These are phyloP conservation scores for Marmota flaviventris DNA, from an alignment of 2,113 vertebrate species.

Conservation along the genomic window DNA sequence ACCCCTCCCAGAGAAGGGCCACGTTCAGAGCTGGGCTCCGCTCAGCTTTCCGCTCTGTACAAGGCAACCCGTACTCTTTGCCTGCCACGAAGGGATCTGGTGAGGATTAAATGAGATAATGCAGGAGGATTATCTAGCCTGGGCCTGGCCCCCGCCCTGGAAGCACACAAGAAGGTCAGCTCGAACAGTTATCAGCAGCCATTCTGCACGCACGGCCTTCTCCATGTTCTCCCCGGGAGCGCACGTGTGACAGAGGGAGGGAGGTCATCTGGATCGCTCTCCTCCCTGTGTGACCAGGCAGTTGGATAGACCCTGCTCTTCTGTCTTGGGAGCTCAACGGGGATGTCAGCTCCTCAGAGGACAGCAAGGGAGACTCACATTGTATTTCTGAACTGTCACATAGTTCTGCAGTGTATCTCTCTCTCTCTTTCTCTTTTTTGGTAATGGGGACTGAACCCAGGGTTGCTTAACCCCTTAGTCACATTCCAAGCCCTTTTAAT, in stretches of 20 bases:
- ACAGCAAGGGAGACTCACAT: neutral
- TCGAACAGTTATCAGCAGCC: rapidly evolving
- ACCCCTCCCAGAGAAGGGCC: neutral
- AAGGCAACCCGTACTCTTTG: rapidly evolving
- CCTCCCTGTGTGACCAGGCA: neutral
- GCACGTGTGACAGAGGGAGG: neutral
- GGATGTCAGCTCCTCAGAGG: neutral
- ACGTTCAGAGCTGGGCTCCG: neutral
- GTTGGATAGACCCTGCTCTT: neutral
- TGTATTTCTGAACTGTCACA: neutral
- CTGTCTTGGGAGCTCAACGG: neutral
- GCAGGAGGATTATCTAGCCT: rapidly evolving
- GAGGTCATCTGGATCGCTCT: neutral
- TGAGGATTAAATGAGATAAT: neutral
- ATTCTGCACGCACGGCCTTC: neutral
- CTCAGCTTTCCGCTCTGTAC: neutral
- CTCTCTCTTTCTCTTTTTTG: no score
- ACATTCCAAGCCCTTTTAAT: no score
- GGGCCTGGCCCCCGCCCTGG: no score
- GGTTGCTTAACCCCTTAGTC: no score
- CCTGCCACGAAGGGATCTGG: neutral
- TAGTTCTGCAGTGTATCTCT: neutral
- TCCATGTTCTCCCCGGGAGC: neutral
- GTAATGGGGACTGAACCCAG: no score
- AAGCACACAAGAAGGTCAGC: neutral